phyloP scores from a whole-genome alignment of 2,797 vertebrate genomes.

The Luscinia luscinia region DNA sequence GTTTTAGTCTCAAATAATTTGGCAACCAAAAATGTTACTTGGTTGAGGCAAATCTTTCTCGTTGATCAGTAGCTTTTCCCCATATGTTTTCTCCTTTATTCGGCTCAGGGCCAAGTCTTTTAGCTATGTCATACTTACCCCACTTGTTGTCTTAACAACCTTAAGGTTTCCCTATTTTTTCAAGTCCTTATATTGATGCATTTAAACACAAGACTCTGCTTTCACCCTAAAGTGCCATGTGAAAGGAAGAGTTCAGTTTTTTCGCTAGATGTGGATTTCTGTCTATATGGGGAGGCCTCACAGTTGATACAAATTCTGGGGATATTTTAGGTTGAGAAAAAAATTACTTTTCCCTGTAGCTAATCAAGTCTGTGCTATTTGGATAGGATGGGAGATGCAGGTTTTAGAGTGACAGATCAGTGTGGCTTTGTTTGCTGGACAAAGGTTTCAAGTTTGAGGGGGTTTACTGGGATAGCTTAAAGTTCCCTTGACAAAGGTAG shows the following conservation, averaged over 20 bases:
- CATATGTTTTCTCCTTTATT: background rate
- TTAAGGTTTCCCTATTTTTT: background rate
- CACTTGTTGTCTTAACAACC: background rate
- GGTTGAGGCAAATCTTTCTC: background rate
- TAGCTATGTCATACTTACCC: background rate
- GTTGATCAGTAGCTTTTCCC: background rate
- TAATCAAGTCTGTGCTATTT: background rate
- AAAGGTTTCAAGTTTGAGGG: background rate
- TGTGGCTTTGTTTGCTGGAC: background rate
- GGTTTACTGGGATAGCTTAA: background rate
- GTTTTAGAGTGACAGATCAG: background rate
- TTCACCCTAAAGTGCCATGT: background rate
- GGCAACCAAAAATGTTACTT: background rate
- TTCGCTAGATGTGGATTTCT: background rate
- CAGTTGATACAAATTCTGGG: background rate
- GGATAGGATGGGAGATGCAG: background rate
- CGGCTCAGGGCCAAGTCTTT: background rate
- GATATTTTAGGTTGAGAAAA: background rate
- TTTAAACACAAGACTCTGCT: background rate
- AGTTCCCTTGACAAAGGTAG: background rate
- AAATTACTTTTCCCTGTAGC: background rate
- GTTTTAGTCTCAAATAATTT: background rate
- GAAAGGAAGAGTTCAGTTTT: background rate
- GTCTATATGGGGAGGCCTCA: background rate
- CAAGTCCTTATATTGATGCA: background rate